Evolutionary conservation across 2,113 vertebrate species (phyloP), one percentile per base, ranked within the genome.

Genomic region (Chelonoidis abingdonii): DNA sequence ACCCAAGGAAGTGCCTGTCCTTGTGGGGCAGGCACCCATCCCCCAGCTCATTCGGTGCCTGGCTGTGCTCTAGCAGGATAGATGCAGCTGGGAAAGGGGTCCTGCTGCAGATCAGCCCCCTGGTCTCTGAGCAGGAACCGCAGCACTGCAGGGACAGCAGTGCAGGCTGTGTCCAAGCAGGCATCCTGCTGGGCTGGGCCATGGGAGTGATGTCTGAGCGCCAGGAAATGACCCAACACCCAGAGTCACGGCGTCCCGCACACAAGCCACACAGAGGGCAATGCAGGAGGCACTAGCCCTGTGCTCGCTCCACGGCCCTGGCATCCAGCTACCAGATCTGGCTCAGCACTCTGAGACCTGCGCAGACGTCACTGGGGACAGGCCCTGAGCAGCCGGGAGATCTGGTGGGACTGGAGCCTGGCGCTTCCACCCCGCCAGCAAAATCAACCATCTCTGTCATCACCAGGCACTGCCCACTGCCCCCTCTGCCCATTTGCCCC

Each of bases 1-100:
- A 41, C 44, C 59, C 56, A 59, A n/a, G 54, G 16, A 6, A 69
- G n/a, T 0, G 1, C 1, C 3, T 2, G 11, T 4, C 44, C 8
- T 85, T 54, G 21, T 19, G 1, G 1, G 1, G 49, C 81, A 88
- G 62, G 49, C 82, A 65, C 27, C 76, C 13, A 27, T 31, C 49
- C 25, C 4, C 13, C 2, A 10, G 47, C 22, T 4, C 78, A 24
- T 49, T 84, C 41, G 16, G 82, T 0, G 22, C 53, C 53, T 0
- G 85, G 47, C 50, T 89, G 85, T 22, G 3, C n/a, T 10, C 44
- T 4, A 83, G 31, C 31, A 19, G 0, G 3, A 1, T 0, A 11
- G 65, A 44, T 72, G 78, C 80, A 81, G 35, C 54, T 3, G 13
- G 29, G 25, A 12, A 29, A 13, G 27, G 11, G 56, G 24, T 57